These are phyloP conservation scores for Drymodes brunneopygia DNA, from an alignment of 2,113 vertebrate genomes.

Conservation along the genomic window DNA sequence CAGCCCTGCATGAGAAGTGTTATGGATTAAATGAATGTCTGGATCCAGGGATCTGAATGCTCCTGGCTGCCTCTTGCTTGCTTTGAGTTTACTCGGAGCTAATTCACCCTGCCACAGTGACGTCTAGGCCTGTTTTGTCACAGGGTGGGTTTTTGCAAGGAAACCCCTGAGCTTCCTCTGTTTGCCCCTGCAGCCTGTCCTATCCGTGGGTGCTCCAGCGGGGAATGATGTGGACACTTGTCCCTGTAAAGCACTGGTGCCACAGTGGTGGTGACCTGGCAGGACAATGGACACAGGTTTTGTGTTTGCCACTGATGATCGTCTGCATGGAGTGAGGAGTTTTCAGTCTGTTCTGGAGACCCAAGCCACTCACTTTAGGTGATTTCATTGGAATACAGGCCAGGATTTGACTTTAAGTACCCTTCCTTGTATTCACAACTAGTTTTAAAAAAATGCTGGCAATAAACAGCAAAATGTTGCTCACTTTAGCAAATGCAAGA, in stretches of 20 bases:
- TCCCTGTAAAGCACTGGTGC: fast-evolving
- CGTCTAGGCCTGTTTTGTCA: background rate
- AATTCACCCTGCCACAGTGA: fast-evolving
- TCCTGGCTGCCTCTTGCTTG: background rate
- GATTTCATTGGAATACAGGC: background rate
- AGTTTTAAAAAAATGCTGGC: background rate
- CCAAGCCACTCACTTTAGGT: background rate
- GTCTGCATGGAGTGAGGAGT: fast-evolving
- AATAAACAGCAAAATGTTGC: background rate
- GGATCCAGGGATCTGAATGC: background rate
- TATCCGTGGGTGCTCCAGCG: background rate
- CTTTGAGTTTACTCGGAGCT: background rate
- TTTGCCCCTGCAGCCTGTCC: background rate
- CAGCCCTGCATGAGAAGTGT: background rate
- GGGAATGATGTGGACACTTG: background rate
- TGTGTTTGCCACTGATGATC: background rate
- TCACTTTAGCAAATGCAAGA: background rate
- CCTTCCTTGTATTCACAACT: background rate
- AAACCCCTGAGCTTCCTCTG: background rate
- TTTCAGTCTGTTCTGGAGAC: background rate
- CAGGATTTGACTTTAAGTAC: background rate
- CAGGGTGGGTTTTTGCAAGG: background rate
- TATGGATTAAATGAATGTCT: background rate
- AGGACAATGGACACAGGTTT: background rate
- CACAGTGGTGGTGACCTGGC: fast-evolving